Evolutionary conservation across 2,888 invertebrate genomes (phyloP), one percentile per base, ranked within the genome.

Genomic region (Ormyrus rosae): DNA sequence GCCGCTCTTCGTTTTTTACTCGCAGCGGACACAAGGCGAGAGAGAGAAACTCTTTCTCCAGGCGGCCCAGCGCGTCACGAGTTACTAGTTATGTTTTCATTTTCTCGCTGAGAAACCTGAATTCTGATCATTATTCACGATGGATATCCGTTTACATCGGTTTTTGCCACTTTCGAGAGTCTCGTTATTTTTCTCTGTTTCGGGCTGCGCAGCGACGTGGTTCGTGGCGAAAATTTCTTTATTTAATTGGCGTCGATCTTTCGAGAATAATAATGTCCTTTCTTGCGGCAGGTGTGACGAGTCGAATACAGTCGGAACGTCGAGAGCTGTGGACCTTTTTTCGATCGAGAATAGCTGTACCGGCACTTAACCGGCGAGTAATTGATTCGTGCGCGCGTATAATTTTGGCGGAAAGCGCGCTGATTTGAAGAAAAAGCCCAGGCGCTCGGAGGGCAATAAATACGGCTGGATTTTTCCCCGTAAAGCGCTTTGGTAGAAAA

Each of bases 81-180:
- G 19, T 19, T 63, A 71, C 56, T 71, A 56, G 56, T 67, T 50
- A 48, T 69, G n/a, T 64, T 70, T 71, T 70, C 56, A 60, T 70
- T 48, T 13, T 70, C 71, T 71, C 6, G 50, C 67, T 46, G 48
- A 61, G 51, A 51, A 19, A n/a, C 46, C n/a, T 55, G 50, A 58
- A 61, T 53, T 67, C 56, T 19, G 69, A 19, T 58, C 74, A 70
- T 68, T 46, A 50, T 19, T 19, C 19, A 19, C 19, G 19, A 19
- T 19, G 19, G 19, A 19, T 19, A 19, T 19, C 19, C 19, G 60
- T n/a, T 61, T 80, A 67, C 71, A 80, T 75, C 63, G 76, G 68
- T 72, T 80, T 69, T 80, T 34, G 70, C 74, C 51, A 9, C 13
- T 48, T 46, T 11, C 19, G 19, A 19, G 19, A 19, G 19, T 19